Evolutionary conservation across 2,113 vertebrate species (phyloP).

Genomic region (Phaethornis superciliosus): DNA sequence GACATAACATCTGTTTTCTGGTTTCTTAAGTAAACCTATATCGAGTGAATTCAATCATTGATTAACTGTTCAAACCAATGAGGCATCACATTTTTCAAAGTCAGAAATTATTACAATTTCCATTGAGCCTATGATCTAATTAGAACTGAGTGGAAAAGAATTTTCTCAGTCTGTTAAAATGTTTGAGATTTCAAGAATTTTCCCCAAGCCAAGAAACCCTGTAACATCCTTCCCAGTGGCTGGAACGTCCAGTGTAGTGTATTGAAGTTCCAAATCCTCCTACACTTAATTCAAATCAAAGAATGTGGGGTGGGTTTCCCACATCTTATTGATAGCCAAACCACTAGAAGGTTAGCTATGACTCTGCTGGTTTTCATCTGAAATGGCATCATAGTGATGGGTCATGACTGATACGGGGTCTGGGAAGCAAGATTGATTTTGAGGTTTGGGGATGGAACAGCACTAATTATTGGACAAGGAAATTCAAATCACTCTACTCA

Average conservation of each 20-base stretch:
- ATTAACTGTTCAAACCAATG: constrained; percentile 66
- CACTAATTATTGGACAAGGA: neutral
- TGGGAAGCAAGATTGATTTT: neutral
- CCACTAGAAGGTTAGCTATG: neutral
- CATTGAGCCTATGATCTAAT: constrained; percentile 29
- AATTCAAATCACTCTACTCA: neutral
- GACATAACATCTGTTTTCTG: constrained; percentile 69
- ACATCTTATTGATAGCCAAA: neutral
- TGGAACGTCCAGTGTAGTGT: neutral
- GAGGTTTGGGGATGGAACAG: neutral
- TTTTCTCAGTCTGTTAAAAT: constrained; percentile 34
- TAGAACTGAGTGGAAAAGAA: constrained; percentile 46
- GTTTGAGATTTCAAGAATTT: constrained; percentile 23
- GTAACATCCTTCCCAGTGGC: neutral
- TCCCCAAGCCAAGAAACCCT: neutral
- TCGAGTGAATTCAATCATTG: constrained; percentile 57
- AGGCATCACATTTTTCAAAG: constrained; percentile 66
- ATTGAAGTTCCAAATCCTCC: neutral
- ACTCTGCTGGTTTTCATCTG: neutral
- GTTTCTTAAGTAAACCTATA: constrained; percentile 55
- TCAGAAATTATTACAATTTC: constrained; percentile 65
- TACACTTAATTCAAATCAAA: neutral
- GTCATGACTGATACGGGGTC: neutral
- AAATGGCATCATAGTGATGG: neutral
- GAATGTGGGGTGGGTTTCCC: neutral